Evolutionary conservation across 2,113 vertebrate species (phyloP).

Genomic region (Siniperca knerii): DNA sequence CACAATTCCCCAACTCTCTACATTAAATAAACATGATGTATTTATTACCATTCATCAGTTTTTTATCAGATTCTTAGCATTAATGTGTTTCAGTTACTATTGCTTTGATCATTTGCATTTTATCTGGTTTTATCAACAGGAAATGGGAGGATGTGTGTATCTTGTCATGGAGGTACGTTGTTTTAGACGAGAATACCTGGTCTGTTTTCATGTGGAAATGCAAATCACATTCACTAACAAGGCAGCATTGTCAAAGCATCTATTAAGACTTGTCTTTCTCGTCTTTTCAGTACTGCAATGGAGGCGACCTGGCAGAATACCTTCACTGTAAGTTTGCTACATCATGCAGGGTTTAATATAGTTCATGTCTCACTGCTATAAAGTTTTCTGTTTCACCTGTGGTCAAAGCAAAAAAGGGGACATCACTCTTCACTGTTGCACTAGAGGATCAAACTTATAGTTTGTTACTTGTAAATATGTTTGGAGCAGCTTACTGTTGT

Average conservation of each 20-base stretch:
- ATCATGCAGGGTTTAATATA: conserved; percentile 9
- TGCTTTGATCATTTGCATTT: conserved; percentile 32
- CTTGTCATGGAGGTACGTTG: conserved; percentile 97
- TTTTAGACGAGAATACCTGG: neutral
- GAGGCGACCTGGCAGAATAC: conserved; percentile 97
- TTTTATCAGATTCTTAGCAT: neutral
- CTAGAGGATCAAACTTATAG: neutral
- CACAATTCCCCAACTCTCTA: neutral
- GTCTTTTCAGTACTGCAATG: conserved; percentile 94
- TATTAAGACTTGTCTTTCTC: conserved; percentile 15
- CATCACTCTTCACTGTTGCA: neutral
- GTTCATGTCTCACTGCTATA: neutral
- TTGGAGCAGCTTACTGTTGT: conserved; percentile 4
- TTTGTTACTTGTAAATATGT: conserved; percentile 31
- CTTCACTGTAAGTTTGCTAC: conserved; percentile 92
- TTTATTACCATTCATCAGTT: neutral
- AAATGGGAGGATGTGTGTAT: conserved; percentile 95
- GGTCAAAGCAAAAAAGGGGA: neutral
- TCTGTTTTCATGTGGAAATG: conserved; percentile 22
- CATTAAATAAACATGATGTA: neutral
- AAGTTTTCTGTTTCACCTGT: conserved; percentile 7
- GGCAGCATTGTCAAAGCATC: too few species aligned
- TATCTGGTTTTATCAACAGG: conserved; percentile 82
- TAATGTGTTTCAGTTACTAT: neutral
- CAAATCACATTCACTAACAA: conserved; percentile 14